Conservation (phyloP, 64 coral and sea anemone species). For the Montipora sp. region DNA sequence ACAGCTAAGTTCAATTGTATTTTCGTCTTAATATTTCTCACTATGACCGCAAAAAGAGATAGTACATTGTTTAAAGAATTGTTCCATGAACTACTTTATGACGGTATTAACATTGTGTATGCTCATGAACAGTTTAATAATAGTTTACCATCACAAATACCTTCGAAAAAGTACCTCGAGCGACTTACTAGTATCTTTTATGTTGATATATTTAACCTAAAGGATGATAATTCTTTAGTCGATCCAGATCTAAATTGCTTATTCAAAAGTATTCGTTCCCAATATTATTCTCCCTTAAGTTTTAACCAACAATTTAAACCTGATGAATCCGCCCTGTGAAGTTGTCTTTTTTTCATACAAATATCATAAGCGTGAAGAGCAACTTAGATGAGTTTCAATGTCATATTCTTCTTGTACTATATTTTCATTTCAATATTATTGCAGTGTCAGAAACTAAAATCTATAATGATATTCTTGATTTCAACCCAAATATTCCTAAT, state of each 20-base stretch:
- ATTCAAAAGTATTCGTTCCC: not conserved
- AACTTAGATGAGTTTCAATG: not conserved
- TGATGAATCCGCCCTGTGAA: not conserved
- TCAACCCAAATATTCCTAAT: not conserved
- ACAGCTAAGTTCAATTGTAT: not conserved
- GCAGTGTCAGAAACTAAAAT: conserved; percentile 11
- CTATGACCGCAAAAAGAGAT: not conserved
- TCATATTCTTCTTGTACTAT: not conserved
- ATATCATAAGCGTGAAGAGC: not conserved
- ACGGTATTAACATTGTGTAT: not conserved
- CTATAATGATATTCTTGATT: not conserved
- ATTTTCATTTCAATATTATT: conserved; percentile 14
- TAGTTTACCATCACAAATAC: not conserved
- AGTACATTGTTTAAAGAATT: not conserved
- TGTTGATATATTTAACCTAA: conserved; percentile 27
- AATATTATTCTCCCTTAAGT: not conserved
- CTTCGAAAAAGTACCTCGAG: not conserved
- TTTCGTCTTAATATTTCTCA: not conserved
- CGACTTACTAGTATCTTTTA: conserved; percentile 1
- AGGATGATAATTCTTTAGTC: not conserved
- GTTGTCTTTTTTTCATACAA: not conserved
- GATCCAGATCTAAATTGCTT: not conserved
- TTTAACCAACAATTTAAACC: not conserved
- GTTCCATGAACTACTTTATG: conserved; percentile 1
- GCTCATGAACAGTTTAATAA: conserved; percentile 1